Percentiles rank a stretch among this genome's conserved stretches.
phyloP scores from a whole-genome alignment of 92 coral and sea anemone species.

The Actinostola sp. region DNA sequence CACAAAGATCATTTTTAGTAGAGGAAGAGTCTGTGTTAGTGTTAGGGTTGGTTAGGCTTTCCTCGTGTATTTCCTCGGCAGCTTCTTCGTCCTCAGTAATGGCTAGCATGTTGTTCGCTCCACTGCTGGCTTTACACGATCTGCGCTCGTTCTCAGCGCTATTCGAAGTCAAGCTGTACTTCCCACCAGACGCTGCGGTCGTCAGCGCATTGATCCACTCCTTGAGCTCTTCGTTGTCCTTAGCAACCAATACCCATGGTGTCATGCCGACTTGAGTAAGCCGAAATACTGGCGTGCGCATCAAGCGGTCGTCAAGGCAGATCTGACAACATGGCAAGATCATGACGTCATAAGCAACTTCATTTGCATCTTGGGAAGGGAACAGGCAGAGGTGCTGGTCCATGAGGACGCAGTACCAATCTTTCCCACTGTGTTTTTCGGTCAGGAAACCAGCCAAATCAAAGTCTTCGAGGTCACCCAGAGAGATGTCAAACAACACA shows the following conservation, averaged over 20 bases:
- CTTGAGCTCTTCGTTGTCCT: conserved; percentile 80
- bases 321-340: conserved; percentile 97
- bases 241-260: conserved; percentile 96
- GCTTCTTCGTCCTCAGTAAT: conserved; percentile 81
- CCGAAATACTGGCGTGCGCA: conserved; percentile 96
- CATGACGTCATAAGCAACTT: conserved; percentile 95
- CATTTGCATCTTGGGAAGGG: conserved; percentile 91
- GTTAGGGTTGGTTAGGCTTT: neutral
- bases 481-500: conserved; percentile 87
- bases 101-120: conserved; percentile 67
- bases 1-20: conserved; percentile 2
- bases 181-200: conserved; percentile 92
- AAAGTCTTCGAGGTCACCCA: conserved; percentile 80
- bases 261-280: conserved; percentile 90
- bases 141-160: conserved; percentile 35
- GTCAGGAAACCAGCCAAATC: conserved; percentile 87
- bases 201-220: conserved; percentile 97
- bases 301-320: conserved; percentile 88
- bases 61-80: conserved; percentile 46
- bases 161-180: conserved; percentile 50
- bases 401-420: conserved; percentile 96
- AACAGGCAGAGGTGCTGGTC: conserved; percentile 97
- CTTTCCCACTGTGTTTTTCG: conserved; percentile 90
- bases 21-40: neutral
- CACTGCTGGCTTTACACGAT: conserved; percentile 30